Evolutionary conservation across 2,888 invertebrate genomes (phyloP).

Genomic region (Rhorus exstirpatorius): DNA sequence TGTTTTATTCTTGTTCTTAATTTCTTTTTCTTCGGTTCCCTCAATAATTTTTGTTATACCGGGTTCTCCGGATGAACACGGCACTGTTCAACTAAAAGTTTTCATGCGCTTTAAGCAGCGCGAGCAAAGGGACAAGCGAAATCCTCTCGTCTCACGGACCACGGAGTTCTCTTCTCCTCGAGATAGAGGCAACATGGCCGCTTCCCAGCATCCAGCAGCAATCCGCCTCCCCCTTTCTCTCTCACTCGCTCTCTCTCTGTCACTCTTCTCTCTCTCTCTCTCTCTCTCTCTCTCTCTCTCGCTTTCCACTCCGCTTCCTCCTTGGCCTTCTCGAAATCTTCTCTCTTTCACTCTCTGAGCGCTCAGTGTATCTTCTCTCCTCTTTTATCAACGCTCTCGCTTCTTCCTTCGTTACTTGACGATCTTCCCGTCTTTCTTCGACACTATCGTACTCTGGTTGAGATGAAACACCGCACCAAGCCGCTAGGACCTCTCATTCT

Average conservation of each 20-base stretch:
- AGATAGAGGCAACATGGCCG: constrained; percentile 91
- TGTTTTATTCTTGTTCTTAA: constrained; percentile 1
- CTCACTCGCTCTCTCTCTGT: constrained; percentile 74
- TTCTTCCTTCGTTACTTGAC: constrained; percentile 27
- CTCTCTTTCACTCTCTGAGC: constrained; percentile 77
- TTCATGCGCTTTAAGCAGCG: constrained; percentile 68
- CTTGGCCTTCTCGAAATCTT: constrained; percentile 57
- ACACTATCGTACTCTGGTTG: constrained; percentile 21
- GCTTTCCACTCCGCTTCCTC: constrained; percentile 63
- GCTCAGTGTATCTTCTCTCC: constrained; percentile 53
- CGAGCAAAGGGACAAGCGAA: constrained; percentile 73
- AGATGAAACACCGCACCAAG: constrained; percentile 38
- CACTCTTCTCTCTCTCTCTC: constrained; percentile 38
- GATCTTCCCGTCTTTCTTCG: constrained; percentile 48
- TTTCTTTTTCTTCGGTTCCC: background rate
- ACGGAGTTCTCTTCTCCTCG: constrained; percentile 83
- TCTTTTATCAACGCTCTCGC: constrained; percentile 47
- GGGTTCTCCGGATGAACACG: background rate
- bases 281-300: constrained; percentile 78
- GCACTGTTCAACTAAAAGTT: constrained; percentile 40
- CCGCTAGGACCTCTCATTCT: constrained; percentile 64
- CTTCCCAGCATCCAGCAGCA: constrained; percentile 87
- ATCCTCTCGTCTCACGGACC: constrained; percentile 79
- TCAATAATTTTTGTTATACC: constrained; percentile 9
- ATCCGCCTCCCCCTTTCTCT: constrained; percentile 72